These are phyloP conservation scores for Stenolophus ochropezus DNA, from an alignment of 2,888 invertebrate genomes.

Conservation along the genomic window DNA sequence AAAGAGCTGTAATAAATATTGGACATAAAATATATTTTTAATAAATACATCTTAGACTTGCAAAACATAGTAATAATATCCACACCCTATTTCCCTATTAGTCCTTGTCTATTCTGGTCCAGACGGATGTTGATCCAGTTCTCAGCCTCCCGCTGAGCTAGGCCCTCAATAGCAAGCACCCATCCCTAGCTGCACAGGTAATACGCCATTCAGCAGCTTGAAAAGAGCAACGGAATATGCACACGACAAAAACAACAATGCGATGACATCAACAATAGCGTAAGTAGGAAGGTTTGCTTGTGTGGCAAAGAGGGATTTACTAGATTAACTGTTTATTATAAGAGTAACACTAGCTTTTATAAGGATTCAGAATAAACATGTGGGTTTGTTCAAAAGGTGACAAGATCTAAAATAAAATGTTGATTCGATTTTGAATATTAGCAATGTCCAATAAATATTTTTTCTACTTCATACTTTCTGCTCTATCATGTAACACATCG, in stretches of 20 bases:
- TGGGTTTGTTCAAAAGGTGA: too few species aligned
- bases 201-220: constrained; percentile 23
- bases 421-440: too few species aligned
- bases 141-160: constrained; percentile 46
- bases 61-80: too few species aligned
- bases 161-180: not conserved
- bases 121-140: constrained; percentile 1
- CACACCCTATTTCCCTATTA: not conserved
- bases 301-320: not conserved
- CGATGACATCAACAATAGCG: not conserved
- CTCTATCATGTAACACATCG: too few species aligned
- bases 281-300: not conserved
- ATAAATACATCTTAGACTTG: too few species aligned
- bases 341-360: too few species aligned
- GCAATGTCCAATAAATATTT: too few species aligned
- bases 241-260: not conserved
- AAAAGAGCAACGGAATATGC: constrained; percentile 6
- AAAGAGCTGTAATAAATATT: too few species aligned
- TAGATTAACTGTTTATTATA: not conserved
- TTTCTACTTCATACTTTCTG: too few species aligned
- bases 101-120: not conserved
- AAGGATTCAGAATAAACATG: too few species aligned
- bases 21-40: too few species aligned
- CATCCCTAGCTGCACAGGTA: constrained; percentile 24
- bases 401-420: too few species aligned